phyloP scores from a whole-genome alignment of 2,113 vertebrate genomes.

The Herpetotheres cachinnans region DNA sequence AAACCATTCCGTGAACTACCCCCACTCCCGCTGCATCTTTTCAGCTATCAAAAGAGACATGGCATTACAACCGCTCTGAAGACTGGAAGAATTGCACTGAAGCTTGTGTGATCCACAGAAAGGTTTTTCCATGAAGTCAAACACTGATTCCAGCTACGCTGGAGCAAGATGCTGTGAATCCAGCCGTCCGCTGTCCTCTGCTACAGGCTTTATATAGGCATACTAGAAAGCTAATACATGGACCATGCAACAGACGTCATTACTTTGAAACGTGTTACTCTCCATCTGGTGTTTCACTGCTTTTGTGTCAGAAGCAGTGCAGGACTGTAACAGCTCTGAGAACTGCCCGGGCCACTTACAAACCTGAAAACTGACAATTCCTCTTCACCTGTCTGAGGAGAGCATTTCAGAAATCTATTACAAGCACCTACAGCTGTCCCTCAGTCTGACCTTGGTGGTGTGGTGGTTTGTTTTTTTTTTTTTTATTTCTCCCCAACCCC shows the following conservation, averaged over 20 bases:
- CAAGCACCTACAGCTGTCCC: not conserved
- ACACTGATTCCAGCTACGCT: not conserved
- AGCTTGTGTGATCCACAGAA: not conserved
- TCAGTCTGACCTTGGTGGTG: accelerated
- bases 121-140: not conserved
- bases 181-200: not conserved
- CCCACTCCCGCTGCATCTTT: conserved; percentile 15
- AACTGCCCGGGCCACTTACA: not conserved
- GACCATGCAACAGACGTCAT: not conserved
- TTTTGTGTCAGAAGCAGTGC: not conserved
- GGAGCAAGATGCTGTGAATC: accelerated
- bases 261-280: accelerated
- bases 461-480: accelerated
- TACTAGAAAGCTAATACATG: accelerated
- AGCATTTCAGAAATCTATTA: not conserved
- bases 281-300: not conserved
- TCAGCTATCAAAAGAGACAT: not conserved
- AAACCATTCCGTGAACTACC: conserved; percentile 81
- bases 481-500: accelerated
- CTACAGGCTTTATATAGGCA: not conserved
- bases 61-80: not conserved
- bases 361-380: not conserved
- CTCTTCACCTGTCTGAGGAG: not conserved
- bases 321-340: not conserved
- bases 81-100: not conserved